Base-by-base conservation (phyloP, 2,888 invertebrate species). In the Elmis aenea region DNA sequence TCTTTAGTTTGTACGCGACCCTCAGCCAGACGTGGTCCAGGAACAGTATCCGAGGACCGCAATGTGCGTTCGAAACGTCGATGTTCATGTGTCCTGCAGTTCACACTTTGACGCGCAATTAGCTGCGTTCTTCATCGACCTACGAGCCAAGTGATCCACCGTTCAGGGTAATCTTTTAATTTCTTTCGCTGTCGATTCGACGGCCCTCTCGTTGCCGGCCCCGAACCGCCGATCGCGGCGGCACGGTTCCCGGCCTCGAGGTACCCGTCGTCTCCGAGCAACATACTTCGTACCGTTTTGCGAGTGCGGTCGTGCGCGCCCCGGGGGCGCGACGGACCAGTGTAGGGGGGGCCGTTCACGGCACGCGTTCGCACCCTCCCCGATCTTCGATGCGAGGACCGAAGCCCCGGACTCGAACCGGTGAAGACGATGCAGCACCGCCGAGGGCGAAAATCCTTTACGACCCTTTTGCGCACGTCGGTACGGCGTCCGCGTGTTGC, bases 11-110 rank as follows among this genome's bases (percentile, higher is more conserved):
- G 38, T 39, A 45, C 45, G 59, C 68, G 66, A 69, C 69, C 67
- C 69, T 70, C 69, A 67, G 67, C 64, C 68, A 69, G 67, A 64
- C 64, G 68, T 70, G 67, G 68, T 68, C 69, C 68, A 60, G 67
- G 59, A 60, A 61, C 59, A 61, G 66, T 54, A 65, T 57, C 66
- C 69, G 62, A 59, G 64, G 66, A 69, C 70, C 70, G 72, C 74
- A 69, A 74, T 73, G 64, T 74, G 74, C 75, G 73, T 76, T 76
- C 74, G 67, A 76, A 74, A 69, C 68, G 70, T 76, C 74, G 72
- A 74, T 75, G 75, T 69, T 79, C 70, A 70, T 70, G 72, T 71
- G 70, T 71, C 66, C 68, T 71, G 70, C 70, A 67, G 59, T 65
- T 70, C 68, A 69, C 68, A 69, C 56, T 63, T 59, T 62, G 59